These are phyloP conservation scores for Brachionus paranguensis DNA, from an alignment of 1,140 invertebrate genomes.

Conservation along the genomic window DNA sequence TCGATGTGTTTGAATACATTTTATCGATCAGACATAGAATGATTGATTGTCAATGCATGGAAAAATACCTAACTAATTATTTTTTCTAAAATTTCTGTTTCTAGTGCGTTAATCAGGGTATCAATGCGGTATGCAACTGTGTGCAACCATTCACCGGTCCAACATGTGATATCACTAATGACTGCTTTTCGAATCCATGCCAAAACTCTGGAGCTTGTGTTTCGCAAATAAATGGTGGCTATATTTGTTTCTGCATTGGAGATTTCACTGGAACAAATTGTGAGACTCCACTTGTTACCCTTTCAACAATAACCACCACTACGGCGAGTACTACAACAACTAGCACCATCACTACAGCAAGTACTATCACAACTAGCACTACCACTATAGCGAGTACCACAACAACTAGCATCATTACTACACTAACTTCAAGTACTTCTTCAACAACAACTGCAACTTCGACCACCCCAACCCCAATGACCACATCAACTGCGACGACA, in stretches of 20 bases:
- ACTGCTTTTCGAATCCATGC: constrained; percentile 27
- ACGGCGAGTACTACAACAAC: not conserved
- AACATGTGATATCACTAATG: constrained; percentile 11
- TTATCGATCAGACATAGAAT: too few relatives aligned
- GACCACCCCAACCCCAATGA: not conserved
- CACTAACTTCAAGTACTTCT: not conserved
- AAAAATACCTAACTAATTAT: too few relatives aligned
- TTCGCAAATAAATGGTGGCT: not conserved
- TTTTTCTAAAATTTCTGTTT: not conserved
- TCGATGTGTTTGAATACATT: too few relatives aligned
- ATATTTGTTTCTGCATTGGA: not conserved
- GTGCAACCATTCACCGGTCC: not conserved
- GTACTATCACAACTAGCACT: not conserved
- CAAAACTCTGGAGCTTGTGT: not conserved
- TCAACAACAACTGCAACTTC: not conserved
- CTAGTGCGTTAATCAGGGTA: constrained; percentile 12
- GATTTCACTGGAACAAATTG: not conserved
- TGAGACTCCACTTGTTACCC: not conserved
- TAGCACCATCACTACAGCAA: not conserved
- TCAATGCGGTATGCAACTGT: not conserved
- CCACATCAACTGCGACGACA: not conserved
- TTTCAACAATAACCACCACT: not conserved
- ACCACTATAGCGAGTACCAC: not conserved
- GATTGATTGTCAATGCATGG: too few relatives aligned
- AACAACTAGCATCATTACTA: not conserved